phyloP scores from a whole-genome alignment of 2,797 vertebrate species.

The Hippopotamyrus pictus region DNA sequence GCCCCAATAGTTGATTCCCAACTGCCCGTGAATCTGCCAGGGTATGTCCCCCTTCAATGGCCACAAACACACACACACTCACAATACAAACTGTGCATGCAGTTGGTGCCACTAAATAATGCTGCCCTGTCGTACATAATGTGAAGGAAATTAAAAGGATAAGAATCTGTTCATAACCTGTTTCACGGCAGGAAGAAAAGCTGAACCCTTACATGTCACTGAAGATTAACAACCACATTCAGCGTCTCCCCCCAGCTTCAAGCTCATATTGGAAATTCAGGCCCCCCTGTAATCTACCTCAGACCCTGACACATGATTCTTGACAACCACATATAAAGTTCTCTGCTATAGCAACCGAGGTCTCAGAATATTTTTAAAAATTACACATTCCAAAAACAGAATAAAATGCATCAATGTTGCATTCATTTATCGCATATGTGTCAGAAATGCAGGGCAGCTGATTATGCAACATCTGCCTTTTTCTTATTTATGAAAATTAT shows the following conservation, averaged over 20 bases:
- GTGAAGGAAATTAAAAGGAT: slow-evolving; percentile 6
- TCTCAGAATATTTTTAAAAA: not conserved
- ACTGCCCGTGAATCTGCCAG: not conserved
- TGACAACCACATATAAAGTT: not conserved
- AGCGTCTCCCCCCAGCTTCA: not conserved
- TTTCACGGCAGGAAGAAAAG: not conserved
- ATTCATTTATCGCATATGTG: not conserved
- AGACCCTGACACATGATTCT: not conserved
- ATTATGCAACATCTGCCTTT: not conserved
- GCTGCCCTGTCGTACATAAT: not conserved
- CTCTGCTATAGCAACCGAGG: not conserved
- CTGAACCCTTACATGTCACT: not conserved
- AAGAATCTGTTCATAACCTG: not conserved
- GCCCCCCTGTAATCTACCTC: not conserved
- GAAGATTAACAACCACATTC: not conserved
- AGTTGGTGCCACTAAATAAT: not conserved
- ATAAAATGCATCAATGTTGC: not conserved
- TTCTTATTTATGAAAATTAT: not conserved
- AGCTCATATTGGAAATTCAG: not conserved
- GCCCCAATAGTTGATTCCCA: not conserved
- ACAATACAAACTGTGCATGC: not conserved
- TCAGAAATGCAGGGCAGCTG: not conserved
- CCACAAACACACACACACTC: not conserved
- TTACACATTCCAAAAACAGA: not conserved
- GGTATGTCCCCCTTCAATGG: not conserved